phyloP scores from a whole-genome alignment of 2,797 vertebrate species.

The Danio aesculapii region DNA sequence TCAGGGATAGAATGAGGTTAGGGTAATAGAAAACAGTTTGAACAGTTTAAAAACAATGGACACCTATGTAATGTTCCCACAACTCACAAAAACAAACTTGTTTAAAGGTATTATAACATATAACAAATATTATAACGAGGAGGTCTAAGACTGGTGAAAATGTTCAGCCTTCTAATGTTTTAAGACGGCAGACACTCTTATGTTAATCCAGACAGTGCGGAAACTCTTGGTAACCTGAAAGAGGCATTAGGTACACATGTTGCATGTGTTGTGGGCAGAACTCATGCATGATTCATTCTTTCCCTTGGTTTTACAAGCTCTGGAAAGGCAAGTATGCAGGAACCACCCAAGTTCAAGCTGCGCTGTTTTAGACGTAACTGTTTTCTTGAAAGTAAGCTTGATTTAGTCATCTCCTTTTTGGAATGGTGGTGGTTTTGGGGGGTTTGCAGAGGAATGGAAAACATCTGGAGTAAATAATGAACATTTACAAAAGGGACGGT shows the following conservation, averaged over 20 bases:
- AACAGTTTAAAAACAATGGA: too few species aligned
- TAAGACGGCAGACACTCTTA: neutral
- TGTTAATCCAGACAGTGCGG: slow-evolving; percentile 36
- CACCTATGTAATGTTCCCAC: too few species aligned
- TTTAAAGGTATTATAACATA: too few species aligned
- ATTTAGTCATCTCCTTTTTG: slow-evolving; percentile 5
- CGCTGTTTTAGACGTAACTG: slow-evolving; percentile 12
- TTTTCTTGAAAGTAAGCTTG: slow-evolving; percentile 30
- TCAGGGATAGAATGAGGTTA: too few species aligned
- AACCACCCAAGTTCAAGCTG: slow-evolving; percentile 35
- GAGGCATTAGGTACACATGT: slow-evolving; percentile 29
- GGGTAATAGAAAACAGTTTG: too few species aligned
- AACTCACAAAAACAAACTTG: too few species aligned
- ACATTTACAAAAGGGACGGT: neutral
- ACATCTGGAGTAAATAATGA: slow-evolving; percentile 19
- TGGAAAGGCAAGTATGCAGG: slow-evolving; percentile 42
- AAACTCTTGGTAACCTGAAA: slow-evolving; percentile 45
- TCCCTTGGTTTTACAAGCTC: slow-evolving; percentile 59
- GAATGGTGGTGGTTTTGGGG: neutral
- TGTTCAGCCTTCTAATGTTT: neutral
- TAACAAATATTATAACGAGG: neutral
- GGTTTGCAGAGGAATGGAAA: slow-evolving; percentile 17
- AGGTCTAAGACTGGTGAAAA: neutral
- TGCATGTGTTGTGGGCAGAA: slow-evolving; percentile 49
- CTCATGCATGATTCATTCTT: slow-evolving; percentile 60